phyloP scores from a whole-genome alignment of 2,113 vertebrate species.

The Pedionomus torquatus region DNA sequence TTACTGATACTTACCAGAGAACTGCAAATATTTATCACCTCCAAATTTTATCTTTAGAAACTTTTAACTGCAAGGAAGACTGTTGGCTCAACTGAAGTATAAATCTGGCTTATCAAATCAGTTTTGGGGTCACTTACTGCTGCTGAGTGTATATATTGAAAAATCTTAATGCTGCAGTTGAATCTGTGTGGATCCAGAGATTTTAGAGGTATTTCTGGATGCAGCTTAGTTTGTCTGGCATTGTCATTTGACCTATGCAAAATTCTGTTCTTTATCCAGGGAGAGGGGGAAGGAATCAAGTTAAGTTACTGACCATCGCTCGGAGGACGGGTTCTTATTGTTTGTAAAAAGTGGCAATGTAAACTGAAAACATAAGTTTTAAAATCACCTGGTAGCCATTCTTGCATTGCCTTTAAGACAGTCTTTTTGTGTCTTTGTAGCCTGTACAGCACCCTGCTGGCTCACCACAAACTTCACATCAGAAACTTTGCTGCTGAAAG shows the following conservation, averaged over 20 bases:
- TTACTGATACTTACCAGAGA: not conserved
- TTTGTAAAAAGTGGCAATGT: not conserved
- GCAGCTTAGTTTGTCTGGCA: not conserved
- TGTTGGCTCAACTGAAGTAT: not conserved
- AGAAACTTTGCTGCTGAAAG: slow-evolving; percentile 97
- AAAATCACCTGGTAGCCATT: not conserved
- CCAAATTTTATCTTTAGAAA: not conserved
- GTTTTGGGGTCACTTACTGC: not conserved
- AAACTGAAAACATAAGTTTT: not conserved
- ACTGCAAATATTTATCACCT: not conserved
- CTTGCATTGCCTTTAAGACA: not conserved
- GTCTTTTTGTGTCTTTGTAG: slow-evolving; percentile 70
- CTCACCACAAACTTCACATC: slow-evolving; percentile 93
- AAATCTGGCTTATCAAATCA: not conserved
- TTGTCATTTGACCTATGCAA: not conserved
- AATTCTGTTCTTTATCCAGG: not conserved
- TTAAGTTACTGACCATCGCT: not conserved
- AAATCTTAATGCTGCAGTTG: not conserved
- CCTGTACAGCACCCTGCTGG: slow-evolving; percentile 91
- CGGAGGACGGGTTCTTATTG: not conserved
- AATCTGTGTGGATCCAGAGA: not conserved
- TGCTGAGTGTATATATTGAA: not conserved
- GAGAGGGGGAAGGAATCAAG: not conserved
- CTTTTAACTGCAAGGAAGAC: not conserved
- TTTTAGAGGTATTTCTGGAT: not conserved